Base-by-base conservation (phyloP, 2,888 invertebrate species). In the Polymixis lichenea region DNA sequence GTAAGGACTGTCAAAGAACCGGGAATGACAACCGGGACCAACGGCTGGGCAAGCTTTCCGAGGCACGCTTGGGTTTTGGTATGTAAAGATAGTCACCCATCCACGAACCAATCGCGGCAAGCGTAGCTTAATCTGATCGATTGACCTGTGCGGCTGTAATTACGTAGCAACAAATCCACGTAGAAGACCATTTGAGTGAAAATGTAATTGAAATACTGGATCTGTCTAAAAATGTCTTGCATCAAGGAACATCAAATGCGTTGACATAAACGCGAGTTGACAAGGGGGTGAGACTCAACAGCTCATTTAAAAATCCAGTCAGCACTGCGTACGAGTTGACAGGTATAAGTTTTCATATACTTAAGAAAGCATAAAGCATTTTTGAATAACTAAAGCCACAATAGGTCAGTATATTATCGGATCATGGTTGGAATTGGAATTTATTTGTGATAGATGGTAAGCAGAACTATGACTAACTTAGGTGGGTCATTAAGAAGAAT, bases 231-330 rank as follows among this genome's bases (percentile, higher is more conserved):
- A 79, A 72, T 17, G 1, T 49, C 32, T 22, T 11, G 11, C 19
- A 17, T 69, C 15, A 19, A 46, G n/a, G 25, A 60, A 60, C 53
- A 75, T 38, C 82, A 53, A 88, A 87, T 83, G 49, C 75, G 19
- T 9, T 66, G 84, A 71, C 90, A 80, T 83, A 62, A 88, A 83
- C 78, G 70, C 28, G 87, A 90, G 70, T 75, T 56, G 25, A 62
- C 62, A 49, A 49, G 51, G 70, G 82, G 87, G 80, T 89, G 86
- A 86, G 86, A 86, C 78, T 65, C 84, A 80, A 87, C 87, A 83
- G 87, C 90, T 91, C 91, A 90, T 92, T 93, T 92, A 89, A 92
- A 92, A 90, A 89, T 87, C 90, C 85, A 89, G 91, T 89, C 90
- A 87, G 86, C 87, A 86, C 82, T 86, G 87, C 82, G 86, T 83